Percentiles rank a stretch among this genome's conserved stretches.
phyloP scores from a whole-genome alignment of 2,888 invertebrate genomes.

The Tachina lurida region DNA sequence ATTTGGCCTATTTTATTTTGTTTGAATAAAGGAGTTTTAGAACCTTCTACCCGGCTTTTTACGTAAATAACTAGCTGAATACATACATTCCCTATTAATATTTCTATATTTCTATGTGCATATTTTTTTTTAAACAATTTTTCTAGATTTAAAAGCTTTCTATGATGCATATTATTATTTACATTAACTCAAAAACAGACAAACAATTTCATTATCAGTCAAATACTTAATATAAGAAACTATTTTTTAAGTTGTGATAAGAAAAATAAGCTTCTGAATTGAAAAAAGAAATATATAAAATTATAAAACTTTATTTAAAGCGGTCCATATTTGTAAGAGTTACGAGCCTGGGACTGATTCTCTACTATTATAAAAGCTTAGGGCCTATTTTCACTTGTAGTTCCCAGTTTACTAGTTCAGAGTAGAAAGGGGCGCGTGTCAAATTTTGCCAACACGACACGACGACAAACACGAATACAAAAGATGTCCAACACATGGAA shows the following conservation, averaged over 20 bases:
- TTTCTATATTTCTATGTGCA: neutral
- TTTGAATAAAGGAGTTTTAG: conserved; percentile 62
- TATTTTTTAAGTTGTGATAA: neutral
- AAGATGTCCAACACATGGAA: too few relatives aligned
- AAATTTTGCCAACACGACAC: too few relatives aligned
- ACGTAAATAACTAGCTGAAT: neutral
- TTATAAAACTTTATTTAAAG: too few relatives aligned
- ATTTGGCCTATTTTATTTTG: neutral
- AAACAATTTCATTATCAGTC: conserved; percentile 56
- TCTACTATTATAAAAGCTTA: too few relatives aligned
- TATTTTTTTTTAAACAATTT: neutral
- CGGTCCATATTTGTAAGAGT: too few relatives aligned
- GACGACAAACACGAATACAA: too few relatives aligned
- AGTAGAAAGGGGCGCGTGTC: too few relatives aligned
- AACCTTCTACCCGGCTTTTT: conserved; percentile 56
- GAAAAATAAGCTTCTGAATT: conserved; percentile 18
- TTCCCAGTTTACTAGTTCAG: too few relatives aligned
- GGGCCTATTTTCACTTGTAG: too few relatives aligned
- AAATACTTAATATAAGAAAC: neutral
- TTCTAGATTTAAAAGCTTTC: conserved; percentile 16
- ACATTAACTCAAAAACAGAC: conserved; percentile 55
- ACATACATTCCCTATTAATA: conserved; percentile 1
- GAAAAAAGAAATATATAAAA: neutral
- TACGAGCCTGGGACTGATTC: too few relatives aligned
- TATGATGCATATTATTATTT: neutral